Percentiles rank a stretch among this genome's conserved stretches.
phyloP scores from a whole-genome alignment of 1,140 invertebrate genomes.

The Reticulitermes speratus region DNA sequence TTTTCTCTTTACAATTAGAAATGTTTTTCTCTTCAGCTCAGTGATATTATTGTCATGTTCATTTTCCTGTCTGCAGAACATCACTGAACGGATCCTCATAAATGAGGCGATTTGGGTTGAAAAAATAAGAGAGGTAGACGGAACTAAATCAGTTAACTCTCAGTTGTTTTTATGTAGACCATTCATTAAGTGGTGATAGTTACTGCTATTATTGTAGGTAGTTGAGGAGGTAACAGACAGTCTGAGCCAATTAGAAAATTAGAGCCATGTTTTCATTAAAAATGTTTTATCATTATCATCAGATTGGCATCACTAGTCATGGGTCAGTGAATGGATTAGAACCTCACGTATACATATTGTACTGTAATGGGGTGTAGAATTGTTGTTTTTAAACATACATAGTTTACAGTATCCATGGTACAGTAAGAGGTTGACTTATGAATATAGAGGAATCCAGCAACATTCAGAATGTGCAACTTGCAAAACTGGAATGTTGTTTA shows the following conservation, averaged over 20 bases:
- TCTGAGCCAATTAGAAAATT: slow-evolving; percentile 13
- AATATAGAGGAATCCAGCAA: background rate
- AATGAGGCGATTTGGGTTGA: slow-evolving; percentile 90
- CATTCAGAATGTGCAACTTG: too few species aligned
- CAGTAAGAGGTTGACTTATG: background rate
- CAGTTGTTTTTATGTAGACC: slow-evolving; percentile 29
- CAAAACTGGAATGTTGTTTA: too few species aligned
- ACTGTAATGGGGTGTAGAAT: background rate
- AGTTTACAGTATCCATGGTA: background rate
- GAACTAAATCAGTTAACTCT: slow-evolving; percentile 26
- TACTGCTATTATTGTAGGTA: slow-evolving; percentile 10
- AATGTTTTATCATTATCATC: background rate
- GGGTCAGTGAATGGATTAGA: background rate
- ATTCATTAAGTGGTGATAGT: slow-evolving; percentile 11
- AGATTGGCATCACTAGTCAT: background rate
- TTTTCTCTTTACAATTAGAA: background rate
- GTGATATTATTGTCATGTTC: slow-evolving; percentile 26
- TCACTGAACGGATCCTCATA: slow-evolving; percentile 90
- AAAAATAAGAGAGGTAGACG: slow-evolving; percentile 81
- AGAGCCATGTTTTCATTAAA: slow-evolving; percentile 8
- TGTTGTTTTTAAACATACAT: background rate
- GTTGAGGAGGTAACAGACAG: slow-evolving; percentile 23
- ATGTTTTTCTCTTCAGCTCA: slow-evolving; percentile 14
- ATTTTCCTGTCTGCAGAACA: slow-evolving; percentile 68
- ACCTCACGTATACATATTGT: background rate